Evolutionary conservation across 2,797 vertebrate species (phyloP), one percentile per base, ranked within the genome.

Genomic region (Falco columbarius): DNA sequence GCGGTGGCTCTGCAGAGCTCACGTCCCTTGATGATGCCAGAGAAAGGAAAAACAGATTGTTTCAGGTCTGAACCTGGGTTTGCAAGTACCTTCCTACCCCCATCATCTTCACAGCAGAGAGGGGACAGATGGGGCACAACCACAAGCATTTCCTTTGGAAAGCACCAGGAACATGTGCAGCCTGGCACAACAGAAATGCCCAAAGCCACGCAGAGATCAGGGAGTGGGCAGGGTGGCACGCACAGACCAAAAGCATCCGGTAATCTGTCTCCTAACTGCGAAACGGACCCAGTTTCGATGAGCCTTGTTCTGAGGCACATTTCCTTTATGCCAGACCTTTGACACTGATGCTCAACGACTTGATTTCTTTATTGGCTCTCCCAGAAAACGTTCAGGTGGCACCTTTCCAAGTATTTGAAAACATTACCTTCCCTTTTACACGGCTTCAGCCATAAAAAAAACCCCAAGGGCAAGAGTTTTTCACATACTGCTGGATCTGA

Each of bases 171-270:
- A 10, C 52, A 36, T 0, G 1, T 20, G 36, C 23, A 67, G 55
- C 52, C 83, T 61, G 27, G 46, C 44, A 76, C n/a, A 63, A 47
- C 4, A 34, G 22, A 54, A 47, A 18, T 4, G 9, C 55, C 61
- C 22, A 15, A 36, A 86, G 21, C 15, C 38, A n/a, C 11, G 2
- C 4, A 5, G 47, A 32, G 49, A 29, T 14, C 2, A 16, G 81
- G 16, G 3, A 81, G 73, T 23, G 0, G 68, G 52, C 46, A 90
- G 61, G 44, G 34, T 5, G 18, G 38, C 3, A 9, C 7, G 20
- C 17, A 20, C 0, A 2, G 58, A 21, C 0, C 66, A 51, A 62
- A 79, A 54, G 38, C 0, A 58, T 0, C 42, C 65, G 34, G 9
- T 23, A 51, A 32, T 36, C 22, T 10, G 15, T 2, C 22, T 38